Evolutionary conservation across 1,140 invertebrate species (phyloP).

Genomic region (Philaenus spumarius): DNA sequence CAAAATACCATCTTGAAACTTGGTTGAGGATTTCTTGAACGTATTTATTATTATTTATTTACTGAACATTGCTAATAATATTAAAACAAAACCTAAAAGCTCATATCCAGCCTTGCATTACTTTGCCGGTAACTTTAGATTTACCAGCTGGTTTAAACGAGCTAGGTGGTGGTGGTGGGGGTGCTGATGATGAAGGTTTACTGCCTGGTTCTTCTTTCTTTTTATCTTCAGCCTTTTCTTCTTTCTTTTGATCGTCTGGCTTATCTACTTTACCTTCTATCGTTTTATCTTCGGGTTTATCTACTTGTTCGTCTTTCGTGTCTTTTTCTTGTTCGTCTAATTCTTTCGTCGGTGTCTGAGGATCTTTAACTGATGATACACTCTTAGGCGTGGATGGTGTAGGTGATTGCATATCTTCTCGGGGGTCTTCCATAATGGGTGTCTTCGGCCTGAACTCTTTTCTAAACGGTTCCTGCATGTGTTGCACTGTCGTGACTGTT

Average conservation of each 20-base stretch:
- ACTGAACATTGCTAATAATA: too few species aligned
- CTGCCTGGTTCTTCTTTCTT: slow-evolving; percentile 9
- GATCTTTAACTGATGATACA: not conserved
- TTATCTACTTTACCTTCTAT: slow-evolving; percentile 12
- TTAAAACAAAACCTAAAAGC: too few species aligned
- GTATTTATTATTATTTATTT: too few species aligned
- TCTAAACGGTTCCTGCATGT: slow-evolving; percentile 27
- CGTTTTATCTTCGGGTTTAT: slow-evolving; percentile 10
- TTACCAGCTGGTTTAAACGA: slow-evolving; percentile 49
- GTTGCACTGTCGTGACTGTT: too few species aligned
- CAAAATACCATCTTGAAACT: too few species aligned
- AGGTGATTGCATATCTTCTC: slow-evolving; percentile 29
- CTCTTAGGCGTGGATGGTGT: not conserved
- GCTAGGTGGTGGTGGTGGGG: slow-evolving; percentile 26
- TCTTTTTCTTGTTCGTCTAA: not conserved
- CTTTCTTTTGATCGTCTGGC: slow-evolving; percentile 6
- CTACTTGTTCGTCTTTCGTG: too few species aligned
- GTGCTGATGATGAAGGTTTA: slow-evolving; percentile 12
- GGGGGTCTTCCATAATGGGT: slow-evolving; percentile 42
- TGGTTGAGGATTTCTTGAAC: too few species aligned
- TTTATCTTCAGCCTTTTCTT: too few species aligned
- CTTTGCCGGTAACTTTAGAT: slow-evolving; percentile 58
- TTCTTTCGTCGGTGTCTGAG: slow-evolving; percentile 1
- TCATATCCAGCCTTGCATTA: slow-evolving; percentile 58
- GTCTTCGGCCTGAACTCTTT: slow-evolving; percentile 41